Evolutionary conservation across 2,888 invertebrate species (phyloP).

Genomic region (Timandra comae): DNA sequence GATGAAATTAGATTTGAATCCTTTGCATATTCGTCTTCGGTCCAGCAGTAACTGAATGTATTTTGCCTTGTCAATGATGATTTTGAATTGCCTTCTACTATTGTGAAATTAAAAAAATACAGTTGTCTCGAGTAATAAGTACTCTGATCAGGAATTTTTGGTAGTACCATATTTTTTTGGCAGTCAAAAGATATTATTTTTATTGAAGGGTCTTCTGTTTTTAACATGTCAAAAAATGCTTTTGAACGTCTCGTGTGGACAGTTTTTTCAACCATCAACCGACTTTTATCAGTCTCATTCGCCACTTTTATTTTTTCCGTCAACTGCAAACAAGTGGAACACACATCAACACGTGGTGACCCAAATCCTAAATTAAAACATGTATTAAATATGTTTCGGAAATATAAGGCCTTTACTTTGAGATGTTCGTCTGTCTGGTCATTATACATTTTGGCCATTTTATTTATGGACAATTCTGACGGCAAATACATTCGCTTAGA

Average conservation of each 20-base stretch:
- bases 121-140: constrained; percentile 35
- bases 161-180: constrained; percentile 18
- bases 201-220: constrained; percentile 7
- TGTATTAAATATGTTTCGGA: constrained; percentile 19
- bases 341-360: constrained; percentile 16
- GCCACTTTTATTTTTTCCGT: constrained; percentile 12
- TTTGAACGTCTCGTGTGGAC: constrained; percentile 15
- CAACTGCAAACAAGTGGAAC: constrained; percentile 16
- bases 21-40: constrained; percentile 16
- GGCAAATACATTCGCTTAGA: constrained; percentile 6
- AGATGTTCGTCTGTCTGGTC: constrained; percentile 2
- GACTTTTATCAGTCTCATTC: constrained; percentile 2
- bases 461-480: constrained; percentile 9
- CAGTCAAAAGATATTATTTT: constrained; percentile 16
- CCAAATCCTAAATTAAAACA: constrained; percentile 21
- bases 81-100: constrained; percentile 29
- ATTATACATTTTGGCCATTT: constrained; percentile 7
- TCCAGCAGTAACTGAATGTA: constrained; percentile 23
- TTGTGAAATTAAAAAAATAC: constrained; percentile 35
- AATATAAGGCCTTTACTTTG: constrained; percentile 12
- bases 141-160: constrained; percentile 32
- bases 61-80: constrained; percentile 21
- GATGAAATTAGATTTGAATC: constrained; percentile 7
- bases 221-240: constrained; percentile 12
- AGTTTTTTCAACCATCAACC: constrained; percentile 4